phyloP scores from a whole-genome alignment of 2,113 vertebrate species.

The Amblyornis subalaris region DNA sequence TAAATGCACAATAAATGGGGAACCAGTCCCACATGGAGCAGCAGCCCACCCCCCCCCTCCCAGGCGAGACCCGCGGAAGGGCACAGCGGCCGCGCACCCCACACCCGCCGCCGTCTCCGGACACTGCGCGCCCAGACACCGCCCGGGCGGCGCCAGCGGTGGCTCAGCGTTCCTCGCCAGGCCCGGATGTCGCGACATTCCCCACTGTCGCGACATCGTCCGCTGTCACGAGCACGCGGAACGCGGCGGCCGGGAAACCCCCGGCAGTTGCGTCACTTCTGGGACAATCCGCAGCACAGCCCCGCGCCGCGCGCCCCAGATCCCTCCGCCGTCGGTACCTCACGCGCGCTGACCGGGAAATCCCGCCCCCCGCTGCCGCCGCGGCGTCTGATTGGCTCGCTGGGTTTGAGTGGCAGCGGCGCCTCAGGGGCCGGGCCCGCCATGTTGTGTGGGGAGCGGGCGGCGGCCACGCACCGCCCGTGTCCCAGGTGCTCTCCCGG shows the following conservation, averaged over 20 bases:
- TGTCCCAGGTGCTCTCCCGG: rapidly evolving
- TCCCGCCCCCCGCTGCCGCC: neutral
- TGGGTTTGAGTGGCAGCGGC: neutral
- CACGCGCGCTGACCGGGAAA: rapidly evolving
- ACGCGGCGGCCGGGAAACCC: rapidly evolving
- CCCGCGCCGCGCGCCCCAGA: neutral
- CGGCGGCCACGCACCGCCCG: rapidly evolving
- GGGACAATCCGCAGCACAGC: rapidly evolving
- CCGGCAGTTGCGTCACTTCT: neutral
- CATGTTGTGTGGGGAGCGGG: neutral
- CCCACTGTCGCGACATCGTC: neutral
- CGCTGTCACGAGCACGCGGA: neutral
- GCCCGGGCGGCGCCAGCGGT: neutral
- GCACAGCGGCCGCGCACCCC: neutral
- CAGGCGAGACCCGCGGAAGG: neutral
- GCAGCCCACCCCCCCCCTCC: rapidly evolving
- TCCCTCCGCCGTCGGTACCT: neutral
- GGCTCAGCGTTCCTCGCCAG: too few relatives aligned
- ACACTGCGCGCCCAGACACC: too few relatives aligned
- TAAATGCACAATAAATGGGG: rapidly evolving
- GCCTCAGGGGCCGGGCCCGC: neutral
- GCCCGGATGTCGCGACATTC: neutral
- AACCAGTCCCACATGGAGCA: rapidly evolving
- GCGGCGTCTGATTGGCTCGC: neutral
- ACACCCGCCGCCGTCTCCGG: rapidly evolving